Conservation (phyloP, 92 coral and sea anemone genomes). For the Umimayanthus kanabou region DNA sequence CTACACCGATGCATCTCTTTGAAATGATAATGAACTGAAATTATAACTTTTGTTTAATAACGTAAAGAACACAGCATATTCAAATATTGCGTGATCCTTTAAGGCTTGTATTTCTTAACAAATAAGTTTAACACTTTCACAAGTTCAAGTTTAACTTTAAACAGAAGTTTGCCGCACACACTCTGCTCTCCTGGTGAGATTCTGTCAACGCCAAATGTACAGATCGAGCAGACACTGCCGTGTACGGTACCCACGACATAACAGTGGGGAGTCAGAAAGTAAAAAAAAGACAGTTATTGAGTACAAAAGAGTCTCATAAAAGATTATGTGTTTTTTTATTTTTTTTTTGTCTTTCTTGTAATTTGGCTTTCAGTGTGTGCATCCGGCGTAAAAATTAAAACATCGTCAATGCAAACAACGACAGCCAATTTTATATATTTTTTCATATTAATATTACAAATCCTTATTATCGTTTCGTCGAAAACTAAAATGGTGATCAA, state of each 20-base stretch:
- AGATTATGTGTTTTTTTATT: not conserved
- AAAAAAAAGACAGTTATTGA: too few relatives aligned
- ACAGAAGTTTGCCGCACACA: not conserved
- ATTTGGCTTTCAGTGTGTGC: too few relatives aligned
- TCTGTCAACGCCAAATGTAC: not conserved
- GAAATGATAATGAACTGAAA: not conserved
- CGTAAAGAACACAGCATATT: not conserved
- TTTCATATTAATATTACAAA: too few relatives aligned
- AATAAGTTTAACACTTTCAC: not conserved
- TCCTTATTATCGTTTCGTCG: too few relatives aligned
- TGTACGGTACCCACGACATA: not conserved
- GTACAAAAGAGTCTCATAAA: not conserved
- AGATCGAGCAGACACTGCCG: too few relatives aligned
- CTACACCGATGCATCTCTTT: not conserved
- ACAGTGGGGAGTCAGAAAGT: not conserved
- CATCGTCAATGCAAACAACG: too few relatives aligned
- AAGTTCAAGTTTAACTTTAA: too few relatives aligned
- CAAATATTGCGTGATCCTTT: constrained; percentile 30
- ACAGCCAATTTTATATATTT: too few relatives aligned
- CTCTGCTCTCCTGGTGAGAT: not conserved
- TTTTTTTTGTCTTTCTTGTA: too few relatives aligned
- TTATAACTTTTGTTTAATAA: not conserved
- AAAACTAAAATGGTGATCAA: too few relatives aligned
- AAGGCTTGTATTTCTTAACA: not conserved
- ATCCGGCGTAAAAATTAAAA: too few relatives aligned